A percentile compares a stretch with the other conserved stretches of the same genome.
Evolutionary conservation across 2,113 vertebrate genomes (phyloP).

Genomic region (Typhlomys cinereus): DNA sequence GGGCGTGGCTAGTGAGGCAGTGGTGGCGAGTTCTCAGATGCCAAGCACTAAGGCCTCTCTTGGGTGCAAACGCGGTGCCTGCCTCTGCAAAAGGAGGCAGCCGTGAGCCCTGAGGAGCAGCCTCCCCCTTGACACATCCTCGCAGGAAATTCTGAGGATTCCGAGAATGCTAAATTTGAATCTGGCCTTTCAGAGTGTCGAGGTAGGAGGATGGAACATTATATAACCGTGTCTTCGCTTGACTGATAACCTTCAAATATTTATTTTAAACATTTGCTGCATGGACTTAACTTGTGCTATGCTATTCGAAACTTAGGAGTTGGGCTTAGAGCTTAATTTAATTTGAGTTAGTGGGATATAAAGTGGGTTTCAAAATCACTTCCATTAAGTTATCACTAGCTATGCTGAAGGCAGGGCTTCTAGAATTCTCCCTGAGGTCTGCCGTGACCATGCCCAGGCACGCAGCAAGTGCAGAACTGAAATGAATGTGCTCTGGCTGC

Average conservation of each 20-base stretch:
- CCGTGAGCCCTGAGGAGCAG: neutral
- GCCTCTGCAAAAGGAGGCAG: neutral
- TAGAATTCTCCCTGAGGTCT: neutral
- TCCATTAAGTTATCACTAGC: neutral
- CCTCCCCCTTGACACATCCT: neutral
- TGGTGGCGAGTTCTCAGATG: neutral
- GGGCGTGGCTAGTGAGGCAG: neutral
- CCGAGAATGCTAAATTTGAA: slow-evolving; percentile 12
- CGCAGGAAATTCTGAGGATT: neutral
- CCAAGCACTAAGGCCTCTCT: neutral
- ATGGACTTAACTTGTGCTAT: neutral
- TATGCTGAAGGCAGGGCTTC: neutral
- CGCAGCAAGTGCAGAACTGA: neutral
- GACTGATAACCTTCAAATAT: neutral
- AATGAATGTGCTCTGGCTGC: neutral
- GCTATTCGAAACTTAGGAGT: neutral
- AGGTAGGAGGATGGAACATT: neutral
- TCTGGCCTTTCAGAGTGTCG: slow-evolving; percentile 10
- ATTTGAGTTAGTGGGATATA: neutral
- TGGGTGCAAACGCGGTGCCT: neutral
- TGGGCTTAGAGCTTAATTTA: neutral
- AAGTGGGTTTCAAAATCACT: neutral
- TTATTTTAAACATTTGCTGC: neutral
- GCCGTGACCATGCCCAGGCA: neutral
- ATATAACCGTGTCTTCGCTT: neutral